These are phyloP conservation scores for Nudaria mundana DNA, from an alignment of 2,888 invertebrate species.

Conservation along the genomic window DNA sequence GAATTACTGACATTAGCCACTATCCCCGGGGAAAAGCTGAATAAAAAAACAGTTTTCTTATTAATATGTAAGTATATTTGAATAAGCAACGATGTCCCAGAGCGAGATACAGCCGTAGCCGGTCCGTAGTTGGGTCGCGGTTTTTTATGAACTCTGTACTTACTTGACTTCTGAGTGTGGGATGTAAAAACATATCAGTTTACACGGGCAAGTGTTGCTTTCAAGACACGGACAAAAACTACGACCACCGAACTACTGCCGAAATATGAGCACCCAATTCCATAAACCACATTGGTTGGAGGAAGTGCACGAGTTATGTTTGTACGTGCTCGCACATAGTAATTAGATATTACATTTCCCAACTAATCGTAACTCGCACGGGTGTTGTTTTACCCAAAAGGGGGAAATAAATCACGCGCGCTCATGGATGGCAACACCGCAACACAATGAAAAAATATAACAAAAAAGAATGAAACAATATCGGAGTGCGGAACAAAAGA, in stretches of 20 bases:
- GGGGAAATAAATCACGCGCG: slow-evolving; percentile 74
- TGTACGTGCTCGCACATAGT: slow-evolving; percentile 78
- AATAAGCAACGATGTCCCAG: slow-evolving; percentile 33
- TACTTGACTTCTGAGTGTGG: slow-evolving; percentile 42
- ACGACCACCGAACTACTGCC: slow-evolving; percentile 72
- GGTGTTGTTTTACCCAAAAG: slow-evolving; percentile 79
- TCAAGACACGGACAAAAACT: slow-evolving; percentile 65
- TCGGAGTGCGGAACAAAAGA: slow-evolving; percentile 76
- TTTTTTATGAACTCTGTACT: slow-evolving; percentile 38
- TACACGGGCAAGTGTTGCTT: slow-evolving; percentile 58
- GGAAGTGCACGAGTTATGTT: slow-evolving; percentile 76
- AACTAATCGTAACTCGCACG: slow-evolving; percentile 79
- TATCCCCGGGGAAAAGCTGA: slow-evolving; percentile 52
- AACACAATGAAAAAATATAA: slow-evolving; percentile 63
- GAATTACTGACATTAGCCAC: slow-evolving; percentile 73
- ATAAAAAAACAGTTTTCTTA: slow-evolving; percentile 48
- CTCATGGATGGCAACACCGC: slow-evolving; percentile 62
- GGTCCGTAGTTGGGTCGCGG: slow-evolving; percentile 25
- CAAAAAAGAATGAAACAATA: slow-evolving; percentile 75
- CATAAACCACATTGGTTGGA: slow-evolving; percentile 77
- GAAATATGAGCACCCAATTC: slow-evolving; percentile 80
- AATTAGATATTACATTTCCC: slow-evolving; percentile 78
- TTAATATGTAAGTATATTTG: slow-evolving; percentile 47
- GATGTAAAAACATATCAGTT: slow-evolving; percentile 63
- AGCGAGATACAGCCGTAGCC: slow-evolving; percentile 14